Evolutionary conservation across 1,140 invertebrate species (phyloP), one percentile per base, ranked within the genome.

Genomic region (Drosophila pachea): DNA sequence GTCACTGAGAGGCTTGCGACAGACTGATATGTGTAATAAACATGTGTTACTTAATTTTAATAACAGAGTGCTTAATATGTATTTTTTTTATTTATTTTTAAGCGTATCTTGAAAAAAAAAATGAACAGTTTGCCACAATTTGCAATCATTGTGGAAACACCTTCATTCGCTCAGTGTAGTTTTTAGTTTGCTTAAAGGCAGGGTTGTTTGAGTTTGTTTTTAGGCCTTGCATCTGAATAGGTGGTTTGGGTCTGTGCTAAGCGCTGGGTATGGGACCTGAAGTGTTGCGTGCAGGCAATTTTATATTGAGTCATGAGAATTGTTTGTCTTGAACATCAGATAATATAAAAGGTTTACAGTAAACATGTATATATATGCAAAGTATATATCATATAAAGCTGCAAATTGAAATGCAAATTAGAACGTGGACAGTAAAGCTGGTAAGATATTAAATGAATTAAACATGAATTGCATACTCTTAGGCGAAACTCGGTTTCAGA

Each of bases 191-290:
- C n/a, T 7, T 3, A 14, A 6, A 40, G 31, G 14, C 38, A 43
- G 36, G 12, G 56, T 12, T 31, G 58, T 38, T 33, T 5, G 22
- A 22, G 22, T 22, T 22, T 22, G 22, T 22, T 22, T 22, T 22
- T 22, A 22, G 22, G 3, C 22, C 22, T 56, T 50, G 16, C 36
- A 2, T 0, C 16, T 53, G 22, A 22, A 22, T 22, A 22, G 22
- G 22, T 22, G 68, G 68, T 71, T 67, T 54, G 48, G 7, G 62
- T 66, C 62, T 12, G 0, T n/a, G 62, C 68, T 70, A 45, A 22
- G 0, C 1, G 11, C 7, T 58, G 11, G 5, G 53, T 33, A 52
- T 64, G 62, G 45, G 16, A 63, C 63, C 31, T 55, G 3, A n/a
- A 59, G 29, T 66, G 54, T 50, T 58, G 5, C n/a, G 33, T 54